phyloP scores from a whole-genome alignment of 1,140 invertebrate genomes.

The Rhagoletis zephyria region DNA sequence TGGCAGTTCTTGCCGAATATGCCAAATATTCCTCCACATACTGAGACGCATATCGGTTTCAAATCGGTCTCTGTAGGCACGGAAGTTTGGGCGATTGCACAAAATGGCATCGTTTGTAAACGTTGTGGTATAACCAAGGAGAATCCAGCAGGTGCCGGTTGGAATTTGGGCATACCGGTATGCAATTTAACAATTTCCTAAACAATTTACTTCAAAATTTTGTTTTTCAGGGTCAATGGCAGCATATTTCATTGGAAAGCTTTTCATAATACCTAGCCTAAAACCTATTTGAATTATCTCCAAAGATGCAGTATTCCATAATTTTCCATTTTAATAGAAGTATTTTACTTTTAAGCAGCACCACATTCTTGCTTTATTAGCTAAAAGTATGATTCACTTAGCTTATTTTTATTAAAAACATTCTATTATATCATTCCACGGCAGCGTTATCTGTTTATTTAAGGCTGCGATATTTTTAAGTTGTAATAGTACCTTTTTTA shows the following conservation, averaged over 20 bases:
- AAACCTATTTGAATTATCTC: not conserved
- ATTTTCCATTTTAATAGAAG: not conserved
- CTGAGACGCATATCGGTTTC: constrained; percentile 76
- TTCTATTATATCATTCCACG: not conserved
- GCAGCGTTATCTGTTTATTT: not conserved
- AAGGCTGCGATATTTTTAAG: not conserved
- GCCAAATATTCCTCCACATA: constrained; percentile 77
- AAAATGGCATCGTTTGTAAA: constrained; percentile 81
- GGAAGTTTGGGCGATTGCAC: constrained; percentile 83
- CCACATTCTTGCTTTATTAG: too few species aligned
- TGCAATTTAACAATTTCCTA: constrained; percentile 61
- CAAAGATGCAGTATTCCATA: constrained; percentile 4
- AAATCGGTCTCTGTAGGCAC: constrained; percentile 79
- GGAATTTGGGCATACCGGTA: constrained; percentile 83
- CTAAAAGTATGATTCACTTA: too few species aligned
- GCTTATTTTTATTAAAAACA: not conserved
- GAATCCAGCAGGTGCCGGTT: constrained; percentile 82
- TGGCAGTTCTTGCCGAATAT: constrained; percentile 80
- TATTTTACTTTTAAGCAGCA: not conserved
- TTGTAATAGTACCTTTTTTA: not conserved
- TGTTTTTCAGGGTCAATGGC: constrained; percentile 69
- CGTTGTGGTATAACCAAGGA: constrained; percentile 81
- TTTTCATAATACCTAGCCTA: constrained; percentile 61
- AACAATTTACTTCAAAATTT: not conserved
- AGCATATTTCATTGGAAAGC: constrained; percentile 68